Base-by-base conservation (phyloP, 2,797 vertebrate genomes). In the Syndactyla subalaris region DNA sequence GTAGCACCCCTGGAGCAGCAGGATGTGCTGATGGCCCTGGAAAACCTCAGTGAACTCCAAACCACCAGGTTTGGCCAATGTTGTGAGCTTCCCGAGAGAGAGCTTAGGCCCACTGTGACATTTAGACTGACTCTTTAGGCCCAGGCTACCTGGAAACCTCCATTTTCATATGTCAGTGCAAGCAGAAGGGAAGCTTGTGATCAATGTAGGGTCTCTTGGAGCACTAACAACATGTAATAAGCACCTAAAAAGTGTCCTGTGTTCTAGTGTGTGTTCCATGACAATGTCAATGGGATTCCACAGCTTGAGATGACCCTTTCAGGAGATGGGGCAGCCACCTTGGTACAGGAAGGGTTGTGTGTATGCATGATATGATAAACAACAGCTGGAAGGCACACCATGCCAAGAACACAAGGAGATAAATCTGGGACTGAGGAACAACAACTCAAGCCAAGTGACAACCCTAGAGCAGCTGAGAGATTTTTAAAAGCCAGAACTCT, bases 201-300 rank as follows among this genome's bases (percentile, higher is more conserved):
- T 70, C 41, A 68, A 6, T 3, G 41, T 2, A 49, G 41, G 39
- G 24, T 30, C 21, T 54, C 4, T 30, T 4, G 14, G 45, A 38
- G 54, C 5, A 4, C 30, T 41, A 59, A 20, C 6, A 2, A 12
- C 0, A 1, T 10, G 15, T 5, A 26, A 34, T 0, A 12, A 70
- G 68, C 76, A 62, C 61, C 74, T 15, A 62, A 26, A 39, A 45
- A 54, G 11, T 1, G 0, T 7, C 46, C 12, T 3, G 5, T 39
- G 9, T 36, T 34, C n/a, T 5, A 13, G 4, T 8, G 16, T 20
- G 27, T 52, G 39, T 7, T 49, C 57, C 16, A 49, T 20, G 48
- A 7, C 36, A 55, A 57, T 0, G 6, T 39, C 38, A 82, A 1
- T 5, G 51, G 1, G 10, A 39, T 20, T 15, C 16, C 39, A 58